Percentiles rank a stretch among this genome's conserved stretches.
These are phyloP conservation scores for Gorsachius goisagi DNA, from an alignment of 2,113 vertebrate species.

Conservation along the genomic window DNA sequence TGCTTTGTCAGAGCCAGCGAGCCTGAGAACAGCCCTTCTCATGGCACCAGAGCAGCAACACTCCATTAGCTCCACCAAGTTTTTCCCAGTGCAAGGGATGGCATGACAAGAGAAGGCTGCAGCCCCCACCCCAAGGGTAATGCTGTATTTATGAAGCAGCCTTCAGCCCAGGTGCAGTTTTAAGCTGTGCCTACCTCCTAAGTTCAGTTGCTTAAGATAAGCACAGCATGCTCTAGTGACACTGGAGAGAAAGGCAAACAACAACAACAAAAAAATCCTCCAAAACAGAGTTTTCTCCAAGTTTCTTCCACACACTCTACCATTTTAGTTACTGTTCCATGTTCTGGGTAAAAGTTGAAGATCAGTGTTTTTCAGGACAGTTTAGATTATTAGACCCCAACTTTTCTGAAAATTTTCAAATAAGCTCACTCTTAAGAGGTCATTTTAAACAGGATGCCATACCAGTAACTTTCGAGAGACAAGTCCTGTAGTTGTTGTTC, in stretches of 20 bases:
- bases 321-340: neutral
- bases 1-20: neutral
- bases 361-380: neutral
- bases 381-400: neutral
- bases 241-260: neutral
- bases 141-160: neutral
- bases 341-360: neutral
- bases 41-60: rapidly evolving
- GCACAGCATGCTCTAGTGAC: neutral
- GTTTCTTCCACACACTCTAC: neutral
- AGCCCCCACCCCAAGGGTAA: neutral
- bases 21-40: neutral
- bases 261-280: neutral
- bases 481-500: neutral
- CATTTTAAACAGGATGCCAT: neutral
- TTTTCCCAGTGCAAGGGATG: neutral
- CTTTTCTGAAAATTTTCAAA: neutral
- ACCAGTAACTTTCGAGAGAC: neutral
- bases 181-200: neutral
- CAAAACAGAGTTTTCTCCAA: neutral
- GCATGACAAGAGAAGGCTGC: neutral
- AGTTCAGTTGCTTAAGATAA: neutral
- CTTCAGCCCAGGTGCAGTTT: neutral
- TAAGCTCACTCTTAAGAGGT: neutral
- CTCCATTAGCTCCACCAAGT: neutral